Evolutionary conservation across 2,888 invertebrate genomes (phyloP).

Genomic region (Cataglyphis altisquamis): DNA sequence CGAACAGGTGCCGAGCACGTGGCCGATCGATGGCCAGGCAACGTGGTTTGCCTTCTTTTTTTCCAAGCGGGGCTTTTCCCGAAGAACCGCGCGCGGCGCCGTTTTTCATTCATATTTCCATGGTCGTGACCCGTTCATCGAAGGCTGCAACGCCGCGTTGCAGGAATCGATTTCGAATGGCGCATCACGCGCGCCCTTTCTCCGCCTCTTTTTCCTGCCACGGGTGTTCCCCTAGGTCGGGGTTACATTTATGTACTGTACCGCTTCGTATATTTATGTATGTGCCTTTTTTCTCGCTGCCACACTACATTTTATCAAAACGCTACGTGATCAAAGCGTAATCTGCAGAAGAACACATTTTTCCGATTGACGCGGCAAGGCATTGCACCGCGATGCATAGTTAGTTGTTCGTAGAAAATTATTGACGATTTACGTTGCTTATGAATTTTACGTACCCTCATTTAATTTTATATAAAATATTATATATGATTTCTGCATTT

Average conservation of each 20-base stretch:
- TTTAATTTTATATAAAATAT: background rate
- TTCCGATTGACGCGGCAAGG: background rate
- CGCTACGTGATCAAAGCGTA: conserved; percentile 41
- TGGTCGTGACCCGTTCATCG: conserved; percentile 81
- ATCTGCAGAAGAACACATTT: conserved; percentile 32
- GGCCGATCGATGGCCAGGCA: conserved; percentile 82
- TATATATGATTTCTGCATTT: background rate
- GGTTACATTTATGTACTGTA: conserved; percentile 79
- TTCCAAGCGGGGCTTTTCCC: conserved; percentile 79
- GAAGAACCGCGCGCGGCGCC: conserved; percentile 81
- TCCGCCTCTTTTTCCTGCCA: conserved; percentile 71
- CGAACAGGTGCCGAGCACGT: conserved; percentile 85
- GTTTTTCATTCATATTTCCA: conserved; percentile 82
- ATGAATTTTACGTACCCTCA: background rate
- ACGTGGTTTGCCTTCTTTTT: conserved; percentile 79
- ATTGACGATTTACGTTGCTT: conserved; percentile 5
- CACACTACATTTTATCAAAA: conserved; percentile 67
- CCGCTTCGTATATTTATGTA: conserved; percentile 58
- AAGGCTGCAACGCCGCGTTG: conserved; percentile 78
- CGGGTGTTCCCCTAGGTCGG: conserved; percentile 82
- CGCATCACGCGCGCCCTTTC: conserved; percentile 70
- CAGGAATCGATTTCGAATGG: conserved; percentile 82
- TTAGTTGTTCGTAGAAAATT: conserved; percentile 10
- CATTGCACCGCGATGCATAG: background rate
- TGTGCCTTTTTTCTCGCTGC: conserved; percentile 57